These are phyloP conservation scores for Sapajus apella DNA, from an alignment of 2,113 vertebrate species.

Conservation along the genomic window DNA sequence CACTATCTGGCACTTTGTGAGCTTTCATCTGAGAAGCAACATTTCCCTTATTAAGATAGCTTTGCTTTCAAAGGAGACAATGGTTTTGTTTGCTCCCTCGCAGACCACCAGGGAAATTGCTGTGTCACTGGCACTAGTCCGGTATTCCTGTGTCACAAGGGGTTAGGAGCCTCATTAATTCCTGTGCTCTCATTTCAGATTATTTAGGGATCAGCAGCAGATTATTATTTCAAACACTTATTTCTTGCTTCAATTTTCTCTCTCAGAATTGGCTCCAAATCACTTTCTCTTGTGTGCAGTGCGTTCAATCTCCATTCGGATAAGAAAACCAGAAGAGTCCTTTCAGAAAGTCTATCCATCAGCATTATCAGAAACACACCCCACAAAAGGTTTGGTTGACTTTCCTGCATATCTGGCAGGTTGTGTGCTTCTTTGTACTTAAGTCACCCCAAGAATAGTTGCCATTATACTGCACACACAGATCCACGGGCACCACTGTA, in stretches of 20 bases:
- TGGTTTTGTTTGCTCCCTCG: neutral
- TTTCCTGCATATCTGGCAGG: constrained; percentile 39
- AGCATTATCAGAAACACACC: constrained; percentile 57
- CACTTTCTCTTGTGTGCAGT: constrained; percentile 66
- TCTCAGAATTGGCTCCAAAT: constrained; percentile 69
- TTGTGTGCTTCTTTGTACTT: constrained; percentile 43
- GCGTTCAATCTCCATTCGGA: constrained; percentile 51
- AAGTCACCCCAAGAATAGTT: constrained; percentile 43
- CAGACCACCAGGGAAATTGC: constrained; percentile 64
- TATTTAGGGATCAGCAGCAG: constrained; percentile 69
- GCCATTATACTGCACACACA: neutral
- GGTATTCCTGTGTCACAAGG: neutral
- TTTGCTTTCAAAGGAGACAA: constrained; percentile 20
- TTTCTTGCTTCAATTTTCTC: constrained; percentile 72
- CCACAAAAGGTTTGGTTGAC: constrained; percentile 42
- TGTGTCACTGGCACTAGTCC: constrained; percentile 64
- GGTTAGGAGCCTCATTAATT: constrained; percentile 68
- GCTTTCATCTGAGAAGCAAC: neutral
- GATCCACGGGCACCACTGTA: neutral
- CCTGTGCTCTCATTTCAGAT: constrained; percentile 56
- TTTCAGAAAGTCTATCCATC: constrained; percentile 69
- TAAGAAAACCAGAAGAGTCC: constrained; percentile 70
- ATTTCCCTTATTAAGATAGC: neutral
- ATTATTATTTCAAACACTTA: constrained; percentile 73
- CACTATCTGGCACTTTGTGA: neutral